These are phyloP conservation scores for Neocrepidodera transversa DNA, from an alignment of 2,888 invertebrate genomes.

Conservation along the genomic window DNA sequence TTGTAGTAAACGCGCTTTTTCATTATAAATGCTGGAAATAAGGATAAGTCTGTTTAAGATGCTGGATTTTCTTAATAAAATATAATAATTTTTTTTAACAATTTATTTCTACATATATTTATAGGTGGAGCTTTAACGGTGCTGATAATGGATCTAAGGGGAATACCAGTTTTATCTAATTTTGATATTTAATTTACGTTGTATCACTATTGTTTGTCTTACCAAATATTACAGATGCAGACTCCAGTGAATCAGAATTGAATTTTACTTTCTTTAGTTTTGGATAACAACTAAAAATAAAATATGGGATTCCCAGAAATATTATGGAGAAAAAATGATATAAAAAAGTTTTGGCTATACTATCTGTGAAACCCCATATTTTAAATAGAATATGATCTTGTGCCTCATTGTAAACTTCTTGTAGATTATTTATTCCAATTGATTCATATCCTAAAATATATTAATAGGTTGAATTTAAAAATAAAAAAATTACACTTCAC, in stretches of 20 bases:
- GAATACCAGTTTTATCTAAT: no score
- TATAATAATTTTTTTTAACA: no score
- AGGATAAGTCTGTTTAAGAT: no score
- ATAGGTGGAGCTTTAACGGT: no score
- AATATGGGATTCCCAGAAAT: slow-evolving; percentile 31
- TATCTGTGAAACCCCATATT: slow-evolving; percentile 12
- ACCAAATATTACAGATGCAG: slow-evolving; percentile 27
- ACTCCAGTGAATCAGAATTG: slow-evolving; percentile 10
- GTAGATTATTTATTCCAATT: slow-evolving; percentile 11
- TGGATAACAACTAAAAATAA: slow-evolving; percentile 21
- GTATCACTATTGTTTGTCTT: no score
- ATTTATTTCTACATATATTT: no score
- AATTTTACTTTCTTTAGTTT: slow-evolving; percentile 26
- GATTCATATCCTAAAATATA: slow-evolving; percentile 18
- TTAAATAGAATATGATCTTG: slow-evolving; percentile 17
- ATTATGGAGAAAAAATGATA: slow-evolving; percentile 22
- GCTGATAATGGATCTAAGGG: no score
- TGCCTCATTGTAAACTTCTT: slow-evolving; percentile 17
- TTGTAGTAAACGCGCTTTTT: no score
- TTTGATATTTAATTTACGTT: no score
- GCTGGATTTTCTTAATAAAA: no score
- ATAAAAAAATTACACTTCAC: neutral
- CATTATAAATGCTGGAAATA: no score
- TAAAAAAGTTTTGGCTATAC: slow-evolving; percentile 5
- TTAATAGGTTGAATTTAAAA: no score